phyloP scores from a whole-genome alignment of 2,113 vertebrate species.

The Prionailurus bengalensis region DNA sequence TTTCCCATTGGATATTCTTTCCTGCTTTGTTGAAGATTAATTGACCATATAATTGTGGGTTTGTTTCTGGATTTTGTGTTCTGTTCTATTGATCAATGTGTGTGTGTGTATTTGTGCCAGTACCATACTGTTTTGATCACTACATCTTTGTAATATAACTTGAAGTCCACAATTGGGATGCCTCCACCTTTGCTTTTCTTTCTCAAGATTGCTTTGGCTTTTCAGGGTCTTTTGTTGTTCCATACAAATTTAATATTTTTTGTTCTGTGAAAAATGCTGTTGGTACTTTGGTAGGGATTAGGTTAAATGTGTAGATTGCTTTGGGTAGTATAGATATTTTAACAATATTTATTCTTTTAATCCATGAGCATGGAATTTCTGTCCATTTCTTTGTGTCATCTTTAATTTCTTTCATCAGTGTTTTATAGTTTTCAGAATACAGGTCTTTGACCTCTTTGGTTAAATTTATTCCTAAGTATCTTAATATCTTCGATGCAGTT shows the following conservation, averaged over 20 bases:
- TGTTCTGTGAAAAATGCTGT: neutral
- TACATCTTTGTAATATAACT: neutral
- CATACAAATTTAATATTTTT: neutral
- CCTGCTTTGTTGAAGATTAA: too few relatives aligned
- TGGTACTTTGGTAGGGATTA: too few relatives aligned
- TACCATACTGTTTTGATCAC: too few relatives aligned
- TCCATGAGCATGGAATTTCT: too few relatives aligned
- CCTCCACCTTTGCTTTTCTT: neutral
- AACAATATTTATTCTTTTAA: too few relatives aligned
- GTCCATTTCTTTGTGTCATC: neutral
- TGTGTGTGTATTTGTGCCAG: too few relatives aligned
- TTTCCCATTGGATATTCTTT: too few relatives aligned
- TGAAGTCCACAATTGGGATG: neutral
- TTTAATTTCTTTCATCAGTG: neutral
- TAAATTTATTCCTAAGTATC: neutral
- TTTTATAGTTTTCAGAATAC: neutral
- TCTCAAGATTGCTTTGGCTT: neutral
- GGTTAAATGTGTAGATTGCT: too few relatives aligned
- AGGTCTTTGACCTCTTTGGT: neutral
- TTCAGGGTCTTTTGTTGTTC: neutral
- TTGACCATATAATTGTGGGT: too few relatives aligned
- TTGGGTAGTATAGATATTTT: too few relatives aligned
- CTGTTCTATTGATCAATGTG: too few relatives aligned
- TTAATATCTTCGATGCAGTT: neutral
- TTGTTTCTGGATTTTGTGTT: too few relatives aligned